Base-by-base conservation (phyloP, 2,888 invertebrate genomes). In the Amiota mariae region DNA sequence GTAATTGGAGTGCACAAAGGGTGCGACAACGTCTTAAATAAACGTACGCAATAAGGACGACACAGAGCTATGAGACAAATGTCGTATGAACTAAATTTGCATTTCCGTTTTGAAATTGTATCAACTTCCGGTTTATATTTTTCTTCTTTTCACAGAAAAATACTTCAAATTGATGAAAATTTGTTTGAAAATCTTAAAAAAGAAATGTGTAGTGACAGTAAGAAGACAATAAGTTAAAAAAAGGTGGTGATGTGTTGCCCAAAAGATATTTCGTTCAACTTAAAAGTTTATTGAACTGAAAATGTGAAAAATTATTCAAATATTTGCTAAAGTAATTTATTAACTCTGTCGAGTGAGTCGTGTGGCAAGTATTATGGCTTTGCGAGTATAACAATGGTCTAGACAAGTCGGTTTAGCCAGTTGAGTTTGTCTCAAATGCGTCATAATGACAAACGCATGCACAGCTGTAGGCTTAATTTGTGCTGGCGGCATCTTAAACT, bases 31-130 rank as follows among this genome's bases (percentile, higher is more conserved):
- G 36, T 36, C 36, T 36, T 36, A 6, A 36, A 18, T 20, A 59
- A 18, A 20, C 59, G 18, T 36, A 59, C 59, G 59, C 59, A 59
- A 59, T 18, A 59, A 59, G 48, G n/a, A 20, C 67, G 67, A 68
- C 67, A 68, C 36, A 6, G 6, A 68, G 54, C 54, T 78, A 75
- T 81, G 80, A 83, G 84, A 83, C 84, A 83, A 83, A 84, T 84
- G 84, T 84, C 84, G 82, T 81, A 79, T 81, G 82, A 83, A 82
- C 77, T 81, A 83, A 83, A 82, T 84, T 83, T 83, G 84, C 82
- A 83, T 84, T 82, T 83, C 82, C 82, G 84, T 81, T 82, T 84
- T 79, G 78, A 84, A 83, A 83, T 83, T 82, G 84, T 81, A 78
- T 84, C 82, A 82, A 83, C 82, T 83, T 83, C 82, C 84, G 83